phyloP scores from a whole-genome alignment of 2,797 vertebrate genomes.

The Smutsia gigantea region DNA sequence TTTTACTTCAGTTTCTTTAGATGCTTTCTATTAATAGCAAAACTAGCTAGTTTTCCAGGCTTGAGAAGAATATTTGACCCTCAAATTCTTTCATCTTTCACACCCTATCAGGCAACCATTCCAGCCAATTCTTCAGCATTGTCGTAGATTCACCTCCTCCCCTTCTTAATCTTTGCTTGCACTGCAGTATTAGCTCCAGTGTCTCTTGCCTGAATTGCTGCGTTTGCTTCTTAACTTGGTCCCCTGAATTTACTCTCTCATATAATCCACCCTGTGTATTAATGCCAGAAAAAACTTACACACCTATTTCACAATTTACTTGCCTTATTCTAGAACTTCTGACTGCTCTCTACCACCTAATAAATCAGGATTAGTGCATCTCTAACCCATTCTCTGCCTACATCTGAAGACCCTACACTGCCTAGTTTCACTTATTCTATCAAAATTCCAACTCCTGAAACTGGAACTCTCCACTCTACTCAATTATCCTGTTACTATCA shows the following conservation, averaged over 20 bases:
- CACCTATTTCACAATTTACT: neutral
- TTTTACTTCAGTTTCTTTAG: constrained; percentile 58
- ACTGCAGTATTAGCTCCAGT: neutral
- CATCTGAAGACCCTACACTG: neutral
- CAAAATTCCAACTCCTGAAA: neutral
- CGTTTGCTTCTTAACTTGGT: neutral
- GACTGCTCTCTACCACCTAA: neutral
- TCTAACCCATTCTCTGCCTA: neutral
- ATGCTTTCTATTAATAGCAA: constrained; percentile 50
- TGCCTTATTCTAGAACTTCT: neutral
- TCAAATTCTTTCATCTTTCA: neutral
- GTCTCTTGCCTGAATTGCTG: neutral
- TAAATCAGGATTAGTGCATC: neutral
- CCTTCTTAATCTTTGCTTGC: neutral
- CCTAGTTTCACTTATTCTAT: neutral
- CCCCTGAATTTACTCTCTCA: neutral
- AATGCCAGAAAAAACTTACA: neutral
- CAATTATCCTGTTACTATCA: neutral
- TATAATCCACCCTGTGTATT: neutral
- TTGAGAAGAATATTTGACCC: constrained; percentile 26
- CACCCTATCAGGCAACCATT: neutral
- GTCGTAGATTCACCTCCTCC: neutral
- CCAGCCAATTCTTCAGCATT: neutral
- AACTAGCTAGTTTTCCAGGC: constrained; percentile 19
- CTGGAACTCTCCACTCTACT: neutral